Percentiles rank a stretch among this genome's conserved stretches.
Evolutionary conservation across 1,140 invertebrate genomes (phyloP).

Genomic region (Dendroctonus valens): DNA sequence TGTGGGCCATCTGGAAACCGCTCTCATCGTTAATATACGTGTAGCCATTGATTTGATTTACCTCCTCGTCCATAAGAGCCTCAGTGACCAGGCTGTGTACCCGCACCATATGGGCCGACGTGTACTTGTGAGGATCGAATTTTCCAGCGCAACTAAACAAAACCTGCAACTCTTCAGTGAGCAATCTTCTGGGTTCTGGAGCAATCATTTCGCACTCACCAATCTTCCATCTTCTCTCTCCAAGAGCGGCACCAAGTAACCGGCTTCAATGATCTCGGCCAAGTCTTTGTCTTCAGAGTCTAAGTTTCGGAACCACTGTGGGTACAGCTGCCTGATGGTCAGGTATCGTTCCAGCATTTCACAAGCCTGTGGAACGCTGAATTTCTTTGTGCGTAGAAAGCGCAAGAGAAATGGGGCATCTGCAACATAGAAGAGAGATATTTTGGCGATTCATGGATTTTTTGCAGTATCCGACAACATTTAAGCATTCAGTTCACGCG

Average conservation of each 20-base stretch:
- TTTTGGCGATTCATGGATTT: too few species aligned
- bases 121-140: slow-evolving; percentile 71
- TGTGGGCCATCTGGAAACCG: slow-evolving; percentile 76
- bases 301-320: slow-evolving; percentile 79
- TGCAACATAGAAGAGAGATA: slow-evolving; percentile 30
- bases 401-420: slow-evolving; percentile 77
- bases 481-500: too few species aligned
- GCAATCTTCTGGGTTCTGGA: neutral
- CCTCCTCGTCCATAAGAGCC: slow-evolving; percentile 73
- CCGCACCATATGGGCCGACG: slow-evolving; percentile 72
- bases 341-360: slow-evolving; percentile 83
- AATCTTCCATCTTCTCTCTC: slow-evolving; percentile 70
- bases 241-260: slow-evolving; percentile 75
- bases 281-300: slow-evolving; percentile 69
- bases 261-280: slow-evolving; percentile 74
- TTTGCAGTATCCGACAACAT: too few species aligned
- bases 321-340: slow-evolving; percentile 74
- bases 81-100: slow-evolving; percentile 76
- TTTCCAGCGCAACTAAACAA: slow-evolving; percentile 72
- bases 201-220: slow-evolving; percentile 1
- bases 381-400: slow-evolving; percentile 84
- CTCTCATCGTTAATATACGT: slow-evolving; percentile 82
- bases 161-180: slow-evolving; percentile 53
- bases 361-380: slow-evolving; percentile 78
- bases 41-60: slow-evolving; percentile 75